Evolutionary conservation across 2,797 vertebrate genomes (phyloP).

Genomic region (Gallinago nigripennis): DNA sequence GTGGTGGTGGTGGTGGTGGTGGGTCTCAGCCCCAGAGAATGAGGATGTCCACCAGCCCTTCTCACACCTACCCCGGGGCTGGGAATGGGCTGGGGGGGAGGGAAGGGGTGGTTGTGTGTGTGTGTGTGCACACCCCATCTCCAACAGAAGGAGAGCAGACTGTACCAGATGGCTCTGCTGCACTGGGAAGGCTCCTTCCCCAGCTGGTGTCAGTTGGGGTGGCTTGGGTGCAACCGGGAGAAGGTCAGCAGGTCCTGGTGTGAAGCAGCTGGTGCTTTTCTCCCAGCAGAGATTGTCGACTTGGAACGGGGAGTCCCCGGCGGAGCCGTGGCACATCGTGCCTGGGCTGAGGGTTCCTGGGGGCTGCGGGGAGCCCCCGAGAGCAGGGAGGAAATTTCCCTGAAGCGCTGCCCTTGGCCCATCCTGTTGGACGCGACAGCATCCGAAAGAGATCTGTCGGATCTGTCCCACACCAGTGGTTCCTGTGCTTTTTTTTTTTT

Average conservation of each 20-base stretch:
- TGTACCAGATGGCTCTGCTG: not conserved
- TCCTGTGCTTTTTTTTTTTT: not conserved
- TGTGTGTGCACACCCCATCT: rapidly evolving
- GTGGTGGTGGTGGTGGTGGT: not conserved
- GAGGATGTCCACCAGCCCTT: not conserved
- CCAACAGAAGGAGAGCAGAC: not conserved
- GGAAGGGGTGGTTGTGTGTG: too few species aligned
- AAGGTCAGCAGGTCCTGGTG: not conserved
- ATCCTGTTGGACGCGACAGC: not conserved
- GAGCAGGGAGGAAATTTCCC: not conserved
- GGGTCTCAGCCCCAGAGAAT: not conserved
- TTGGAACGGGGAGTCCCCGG: not conserved
- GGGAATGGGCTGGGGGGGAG: not conserved
- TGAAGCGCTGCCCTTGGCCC: not conserved
- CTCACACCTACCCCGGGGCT: not conserved
- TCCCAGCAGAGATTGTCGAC: not conserved
- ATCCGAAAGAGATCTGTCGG: not conserved
- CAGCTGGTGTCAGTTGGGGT: rapidly evolving
- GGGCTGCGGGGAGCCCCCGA: not conserved
- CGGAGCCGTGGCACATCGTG: not conserved
- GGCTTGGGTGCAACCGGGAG: not conserved
- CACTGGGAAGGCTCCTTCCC: not conserved
- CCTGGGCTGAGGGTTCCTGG: not conserved
- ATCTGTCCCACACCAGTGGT: not conserved
- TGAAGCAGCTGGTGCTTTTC: not conserved